Base-by-base conservation (phyloP, 2,797 vertebrate species). In the Gymnoscopelus microlampas region DNA sequence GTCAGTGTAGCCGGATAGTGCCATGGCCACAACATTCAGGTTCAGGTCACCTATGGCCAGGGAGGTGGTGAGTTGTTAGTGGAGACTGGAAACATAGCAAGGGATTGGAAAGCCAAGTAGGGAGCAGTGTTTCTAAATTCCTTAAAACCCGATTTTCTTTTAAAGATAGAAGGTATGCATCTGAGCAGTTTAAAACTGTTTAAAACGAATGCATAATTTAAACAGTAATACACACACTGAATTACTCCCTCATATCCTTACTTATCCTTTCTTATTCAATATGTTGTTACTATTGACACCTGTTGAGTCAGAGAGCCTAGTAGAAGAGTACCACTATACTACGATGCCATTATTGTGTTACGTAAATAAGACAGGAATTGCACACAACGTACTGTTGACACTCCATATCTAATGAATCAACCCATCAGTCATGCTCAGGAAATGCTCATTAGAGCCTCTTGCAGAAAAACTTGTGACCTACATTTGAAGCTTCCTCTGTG, bases 11-110 rank as follows among this genome's bases (percentile, higher is more conserved):
- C 98, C 98, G 0, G 98, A 99, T 51, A 99, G 89, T 63, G 98
- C 98, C 98, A 99, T 99, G 76, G 97, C 98, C 71, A 99, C 98
- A 54, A 99, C 98, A 19, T 98, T 99, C 79, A 99, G 94, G 90
- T 99, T 99, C 89, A 98, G 91, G 89, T 99, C 96, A 70, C 97
- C 98, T 99, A 89, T 3, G 76, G 8, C 39, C 39, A 70, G 63
- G 12, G 48, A 39, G 48, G 55, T 11, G 39, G 10, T 44, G 39
- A 44, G 39, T 44, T 8, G 39, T 44, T 44, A 44, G 39, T 44
- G 39, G 39, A 44, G 39, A 44, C 39, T 35, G 32, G 32, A 35
- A 35, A 44, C 9, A 44, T 44, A 44, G 39, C 8, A 1, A 44
- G 39, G 39, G 39, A 44, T 44, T 44, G 39, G 39, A 44, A 44